Evolutionary conservation across 2,888 invertebrate species (phyloP), one percentile per base, ranked within the genome.

Genomic region (Leptothorax acervorum): DNA sequence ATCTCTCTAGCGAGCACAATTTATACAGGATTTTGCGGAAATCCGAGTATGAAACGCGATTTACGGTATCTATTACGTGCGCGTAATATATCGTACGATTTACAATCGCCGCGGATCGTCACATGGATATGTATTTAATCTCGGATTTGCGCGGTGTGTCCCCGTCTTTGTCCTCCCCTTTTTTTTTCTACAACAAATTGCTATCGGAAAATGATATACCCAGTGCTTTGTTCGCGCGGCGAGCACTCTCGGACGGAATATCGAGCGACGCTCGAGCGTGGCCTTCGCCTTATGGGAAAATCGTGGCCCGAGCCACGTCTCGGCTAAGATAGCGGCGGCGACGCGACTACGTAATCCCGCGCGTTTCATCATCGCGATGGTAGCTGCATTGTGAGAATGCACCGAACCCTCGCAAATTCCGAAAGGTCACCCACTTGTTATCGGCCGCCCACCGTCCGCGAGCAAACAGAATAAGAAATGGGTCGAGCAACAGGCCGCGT

Each of bases 391-490:
- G 86, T 90, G 92, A 91, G 91, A 93, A 89, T 88, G 90, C 88
- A 86, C 84, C 88, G 90, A 92, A 92, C 90, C 90, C 89, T 88
- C 90, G 89, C 92, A 90, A 92, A 93, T 93, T 91, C 91, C 88
- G 57, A 93, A 93, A 94, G 93, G 93, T 93, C 91, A 92, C 85
- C 88, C 88, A 87, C 84, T 86, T 86, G 85, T 65, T 76, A 90
- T 87, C 88, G 84, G 60, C 23, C 71, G 66, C 53, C 62, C 68
- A 60, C 39, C 23, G 62, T 12, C 35, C 9, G 23, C 18, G 45
- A 51, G 12, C 12, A 51, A 28, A 74, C 62, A 51, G 57, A 28
- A 63, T 82, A 57, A 35, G 31, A 53, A 79, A 62, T 63, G 42
- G 45, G 28, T 18, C 57, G 28, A 11, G 71, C 31, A 68, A 65